These are phyloP conservation scores for Stenotaenia linearis DNA, from an alignment of 2,888 invertebrate species.

Conservation along the genomic window DNA sequence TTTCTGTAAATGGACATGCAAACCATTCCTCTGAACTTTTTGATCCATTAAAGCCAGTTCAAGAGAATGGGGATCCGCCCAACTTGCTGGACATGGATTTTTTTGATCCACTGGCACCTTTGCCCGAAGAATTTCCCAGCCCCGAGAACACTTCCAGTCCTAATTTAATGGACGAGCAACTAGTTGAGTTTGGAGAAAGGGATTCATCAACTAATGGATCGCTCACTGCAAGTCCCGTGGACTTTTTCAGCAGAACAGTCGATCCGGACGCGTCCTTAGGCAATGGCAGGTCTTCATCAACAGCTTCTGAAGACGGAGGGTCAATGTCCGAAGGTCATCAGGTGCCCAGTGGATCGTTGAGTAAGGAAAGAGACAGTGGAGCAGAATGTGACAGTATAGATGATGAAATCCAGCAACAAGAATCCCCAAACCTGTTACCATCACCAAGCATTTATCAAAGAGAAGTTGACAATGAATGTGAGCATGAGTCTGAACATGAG, in stretches of 20 bases:
- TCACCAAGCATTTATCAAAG: not conserved
- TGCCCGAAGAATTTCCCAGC: constrained; percentile 30
- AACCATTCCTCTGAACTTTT: not conserved
- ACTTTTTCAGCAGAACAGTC: not conserved
- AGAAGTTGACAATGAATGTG: not conserved
- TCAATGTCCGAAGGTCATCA: not conserved
- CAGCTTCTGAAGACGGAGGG: not conserved
- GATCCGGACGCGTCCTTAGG: not conserved
- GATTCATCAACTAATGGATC: not conserved
- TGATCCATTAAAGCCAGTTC: not conserved
- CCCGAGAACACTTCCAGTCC: constrained; percentile 29
- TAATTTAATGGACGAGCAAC: not conserved
- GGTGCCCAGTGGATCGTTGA: constrained; percentile 16
- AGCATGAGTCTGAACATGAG: not conserved
- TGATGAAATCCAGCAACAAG: constrained; percentile 7
- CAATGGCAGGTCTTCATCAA: not conserved
- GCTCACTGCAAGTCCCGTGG: not conserved
- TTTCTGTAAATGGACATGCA: not conserved
- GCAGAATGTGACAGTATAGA: constrained; percentile 28
- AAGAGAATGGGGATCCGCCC: constrained; percentile 28
- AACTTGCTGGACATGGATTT: constrained; percentile 28
- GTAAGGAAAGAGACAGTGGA: constrained; percentile 28
- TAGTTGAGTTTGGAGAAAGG: not conserved
- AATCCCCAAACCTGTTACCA: not conserved
- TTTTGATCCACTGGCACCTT: constrained; percentile 29